Conservation (phyloP, 2,888 invertebrate genomes). For the Drosophila greeni region DNA sequence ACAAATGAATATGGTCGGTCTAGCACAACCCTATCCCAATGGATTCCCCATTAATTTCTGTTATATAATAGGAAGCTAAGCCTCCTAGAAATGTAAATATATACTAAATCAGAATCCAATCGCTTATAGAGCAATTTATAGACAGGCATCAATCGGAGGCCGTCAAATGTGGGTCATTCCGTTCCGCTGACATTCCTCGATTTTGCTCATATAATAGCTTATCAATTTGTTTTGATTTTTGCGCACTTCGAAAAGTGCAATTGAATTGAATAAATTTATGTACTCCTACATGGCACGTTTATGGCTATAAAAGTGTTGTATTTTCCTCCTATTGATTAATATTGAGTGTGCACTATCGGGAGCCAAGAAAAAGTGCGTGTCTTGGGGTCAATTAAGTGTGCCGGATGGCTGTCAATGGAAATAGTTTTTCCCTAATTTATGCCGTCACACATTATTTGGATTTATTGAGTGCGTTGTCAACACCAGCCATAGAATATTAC, state of each 20-base stretch:
- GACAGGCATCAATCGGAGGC: conserved; percentile 15
- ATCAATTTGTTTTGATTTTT: conserved; percentile 32
- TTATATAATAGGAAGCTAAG: neutral
- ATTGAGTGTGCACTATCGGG: conserved; percentile 12
- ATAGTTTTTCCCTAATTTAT: conserved; percentile 48
- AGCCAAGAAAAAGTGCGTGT: conserved; percentile 29
- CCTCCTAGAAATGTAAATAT: neutral
- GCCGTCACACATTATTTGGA: conserved; percentile 62
- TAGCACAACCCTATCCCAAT: conserved; percentile 21
- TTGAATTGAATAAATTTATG: conserved; percentile 22
- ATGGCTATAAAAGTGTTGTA: conserved; percentile 27
- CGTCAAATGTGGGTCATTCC: conserved; percentile 23
- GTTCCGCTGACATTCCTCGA: neutral
- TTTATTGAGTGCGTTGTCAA: conserved; percentile 66
- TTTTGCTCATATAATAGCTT: conserved; percentile 19
- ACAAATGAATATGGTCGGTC: conserved; percentile 10
- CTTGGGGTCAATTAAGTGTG: conserved; percentile 52
- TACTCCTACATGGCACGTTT: conserved; percentile 17
- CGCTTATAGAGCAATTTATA: neutral
- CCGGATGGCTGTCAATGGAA: conserved; percentile 31
- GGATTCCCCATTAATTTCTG: neutral
- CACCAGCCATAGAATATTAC: conserved; percentile 37
- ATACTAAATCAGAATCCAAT: neutral
- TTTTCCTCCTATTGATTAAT: conserved; percentile 13
- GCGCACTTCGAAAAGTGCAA: conserved; percentile 25